Percentiles rank a stretch among this genome's conserved stretches.
These are phyloP conservation scores for Chironomus riparius DNA, from an alignment of 2,888 invertebrate species.

Conservation along the genomic window DNA sequence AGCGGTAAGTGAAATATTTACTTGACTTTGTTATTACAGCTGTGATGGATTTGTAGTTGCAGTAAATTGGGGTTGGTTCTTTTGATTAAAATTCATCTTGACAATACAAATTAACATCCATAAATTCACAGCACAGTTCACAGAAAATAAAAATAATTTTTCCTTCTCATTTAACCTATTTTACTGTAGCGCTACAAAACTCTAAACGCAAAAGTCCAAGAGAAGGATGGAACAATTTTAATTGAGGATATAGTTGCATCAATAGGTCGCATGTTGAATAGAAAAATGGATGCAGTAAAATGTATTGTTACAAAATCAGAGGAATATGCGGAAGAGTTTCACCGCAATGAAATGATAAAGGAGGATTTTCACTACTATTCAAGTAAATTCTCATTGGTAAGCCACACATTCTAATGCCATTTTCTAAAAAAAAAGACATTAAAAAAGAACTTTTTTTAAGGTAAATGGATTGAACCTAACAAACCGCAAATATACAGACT, in stretches of 20 bases:
- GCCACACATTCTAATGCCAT: conserved; percentile 22
- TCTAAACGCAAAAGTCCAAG: conserved; percentile 67
- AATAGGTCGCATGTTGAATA: conserved; percentile 73
- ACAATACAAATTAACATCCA: too few relatives aligned
- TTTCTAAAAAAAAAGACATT: neutral
- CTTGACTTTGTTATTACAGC: neutral
- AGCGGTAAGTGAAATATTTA: conserved; percentile 47
- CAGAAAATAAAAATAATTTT: too few relatives aligned
- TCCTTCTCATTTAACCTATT: neutral
- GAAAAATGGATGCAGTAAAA: conserved; percentile 83
- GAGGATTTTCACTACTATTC: conserved; percentile 59
- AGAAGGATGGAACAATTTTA: conserved; percentile 69
- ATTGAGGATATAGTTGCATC: conserved; percentile 70
- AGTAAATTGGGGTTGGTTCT: too few relatives aligned
- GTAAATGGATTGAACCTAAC: conserved; percentile 32
- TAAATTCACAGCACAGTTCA: too few relatives aligned
- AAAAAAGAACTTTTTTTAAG: conserved; percentile 32
- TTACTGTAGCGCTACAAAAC: conserved; percentile 67
- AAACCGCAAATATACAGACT: conserved; percentile 1
- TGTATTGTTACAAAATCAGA: conserved; percentile 73
- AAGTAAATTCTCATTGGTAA: conserved; percentile 63
- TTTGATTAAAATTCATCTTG: too few relatives aligned
- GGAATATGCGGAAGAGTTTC: conserved; percentile 53
- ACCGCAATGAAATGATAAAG: conserved; percentile 42
- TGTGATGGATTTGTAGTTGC: too few relatives aligned